Evolutionary conservation across 2,113 vertebrate genomes (phyloP), one percentile per base, ranked within the genome.

Genomic region (Hemibagrus wyckioides): DNA sequence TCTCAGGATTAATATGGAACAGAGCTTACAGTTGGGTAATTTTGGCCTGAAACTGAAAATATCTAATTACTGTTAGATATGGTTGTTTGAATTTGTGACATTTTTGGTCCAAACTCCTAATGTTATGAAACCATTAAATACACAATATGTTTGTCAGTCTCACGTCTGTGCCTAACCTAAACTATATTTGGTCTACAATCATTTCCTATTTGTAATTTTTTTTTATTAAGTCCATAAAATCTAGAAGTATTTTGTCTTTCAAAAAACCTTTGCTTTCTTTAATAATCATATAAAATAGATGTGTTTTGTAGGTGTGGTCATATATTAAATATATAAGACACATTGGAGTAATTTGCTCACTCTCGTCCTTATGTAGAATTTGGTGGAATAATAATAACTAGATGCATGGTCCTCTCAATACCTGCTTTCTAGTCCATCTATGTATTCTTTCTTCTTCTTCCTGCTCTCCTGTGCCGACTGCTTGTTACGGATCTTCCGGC

Each of bases 391-490:
- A 54, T 13, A 33, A 25, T 13, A 21, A 44, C 36, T 82, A 0
- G 21, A 30, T 56, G 9, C 50, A 56, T 28, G 77, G 30, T 50
- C 48, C 17, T 9, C 23, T 59, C 65, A 52, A 73, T 88, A 98
- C 97, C 98, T 94, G 92, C 92, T 96, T 91, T 99, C 97, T 93
- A 99, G 92, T 25, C 97, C 96, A 0, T 99, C 97, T 0, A 99
- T 97, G 1, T 99, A 99, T 19, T 99, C 97, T 91, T 99, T 99
- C 92, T 99, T 99, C 94, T 99, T 98, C 92, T 98, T 99, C 89
- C 98, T 92, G 94, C 98, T 99, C 89, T 99, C 98, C 91, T 99
- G 98, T 19, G 98, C 97, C 0, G 97, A 99, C 90, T 99, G 98
- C 88, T 99, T 99, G 91, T 99, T 99, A 17, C 98, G 95, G 90